Evolutionary conservation across 2,113 vertebrate species (phyloP).

Genomic region (Actenoides hombroni): DNA sequence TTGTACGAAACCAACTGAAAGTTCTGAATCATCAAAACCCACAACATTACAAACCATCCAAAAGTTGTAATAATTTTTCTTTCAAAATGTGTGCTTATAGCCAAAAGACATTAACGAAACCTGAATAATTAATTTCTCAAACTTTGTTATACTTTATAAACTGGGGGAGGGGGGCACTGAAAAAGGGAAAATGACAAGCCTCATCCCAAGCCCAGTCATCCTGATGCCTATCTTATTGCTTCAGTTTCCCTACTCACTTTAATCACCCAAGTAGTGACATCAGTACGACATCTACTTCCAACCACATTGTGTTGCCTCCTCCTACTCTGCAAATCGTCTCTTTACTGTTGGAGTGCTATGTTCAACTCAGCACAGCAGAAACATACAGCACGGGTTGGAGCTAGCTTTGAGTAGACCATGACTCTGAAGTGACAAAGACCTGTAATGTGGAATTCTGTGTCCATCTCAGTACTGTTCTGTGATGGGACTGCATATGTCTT

Average conservation of each 20-base stretch:
- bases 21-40: background rate
- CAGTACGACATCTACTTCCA: background rate
- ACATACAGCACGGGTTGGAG: background rate
- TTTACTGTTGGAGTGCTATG: background rate
- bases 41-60: background rate
- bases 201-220: background rate
- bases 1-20: background rate
- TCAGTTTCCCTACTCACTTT: background rate
- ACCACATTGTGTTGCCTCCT: conserved; percentile 1
- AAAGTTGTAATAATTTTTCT: background rate
- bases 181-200: background rate
- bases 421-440: background rate
- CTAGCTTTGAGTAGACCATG: background rate
- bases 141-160: background rate
- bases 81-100: background rate
- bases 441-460: background rate
- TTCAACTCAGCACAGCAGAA: background rate
- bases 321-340: conserved; percentile 15
- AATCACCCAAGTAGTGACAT: background rate
- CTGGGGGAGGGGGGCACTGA: background rate
- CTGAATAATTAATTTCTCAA: background rate
- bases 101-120: background rate
- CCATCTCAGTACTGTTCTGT: background rate
- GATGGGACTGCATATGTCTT: background rate
- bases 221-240: background rate